Base-by-base conservation (phyloP, 2,797 vertebrate genomes). In the Amniataba percoides region DNA sequence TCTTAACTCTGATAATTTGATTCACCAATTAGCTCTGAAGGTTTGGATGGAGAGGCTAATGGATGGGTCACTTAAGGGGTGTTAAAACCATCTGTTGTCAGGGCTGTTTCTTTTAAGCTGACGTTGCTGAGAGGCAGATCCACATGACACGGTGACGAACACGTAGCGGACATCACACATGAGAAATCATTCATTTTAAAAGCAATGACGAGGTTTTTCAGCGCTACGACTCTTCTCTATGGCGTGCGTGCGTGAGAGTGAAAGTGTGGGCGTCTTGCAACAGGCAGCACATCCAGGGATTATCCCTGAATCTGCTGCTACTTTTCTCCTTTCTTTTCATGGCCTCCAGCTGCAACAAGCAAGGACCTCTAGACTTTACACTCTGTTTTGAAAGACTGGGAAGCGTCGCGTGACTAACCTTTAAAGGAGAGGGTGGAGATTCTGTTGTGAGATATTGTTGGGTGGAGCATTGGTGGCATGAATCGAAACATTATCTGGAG, bases 21-120 rank as follows among this genome's bases (percentile, higher is more conserved):
- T 95, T 94, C 89, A 88, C 92, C 93, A 95, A 96, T 97, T 96
- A 96, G 95, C 95, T 95, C 94, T 93, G 94, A 95, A 94, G 94
- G 93, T 95, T 96, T 94, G 91, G 94, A 92, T 94, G 58, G 64
- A 66, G 65, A 73, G 71, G 75, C 68, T 87, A 90, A 90, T 90
- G 88, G 83, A 89, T 57, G 52, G 65, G 21, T 76, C 67, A 62
- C 51, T 95, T 92, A 95, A 92, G 88, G 86, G 91, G 89, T 93
- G 93, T 93, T 95, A 94, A 95, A 96, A 90, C 95, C 95, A 96
- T 96, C 95, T 95, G 96, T 92, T 92, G 43, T 96, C 90, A 88
- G 90, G 90, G 89, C 89, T 89, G 63, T 49, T 77, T 91, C 90
- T 94, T 93, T 94, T 94, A 94, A 95, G 94, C 93, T 93, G 93